A percentile compares a stretch with the other conserved stretches of the same genome.
These are phyloP conservation scores for Sarcoramphus papa DNA, from an alignment of 2,797 vertebrate species.

Conservation along the genomic window DNA sequence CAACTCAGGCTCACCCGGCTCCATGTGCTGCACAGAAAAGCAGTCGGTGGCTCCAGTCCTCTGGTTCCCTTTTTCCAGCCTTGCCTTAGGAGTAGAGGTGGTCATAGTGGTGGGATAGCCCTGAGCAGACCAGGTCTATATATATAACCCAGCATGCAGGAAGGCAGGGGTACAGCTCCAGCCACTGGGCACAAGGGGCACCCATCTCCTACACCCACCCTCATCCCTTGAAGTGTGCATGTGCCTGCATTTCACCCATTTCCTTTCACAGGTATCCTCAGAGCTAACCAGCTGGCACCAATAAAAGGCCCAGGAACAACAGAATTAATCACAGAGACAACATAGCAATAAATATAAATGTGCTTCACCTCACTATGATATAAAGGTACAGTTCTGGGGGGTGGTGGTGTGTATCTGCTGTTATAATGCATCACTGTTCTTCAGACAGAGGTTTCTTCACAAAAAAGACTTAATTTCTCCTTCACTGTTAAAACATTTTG, in stretches of 20 bases:
- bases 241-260: neutral
- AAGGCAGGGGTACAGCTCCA: neutral
- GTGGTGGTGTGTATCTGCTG: neutral
- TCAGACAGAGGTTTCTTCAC: neutral
- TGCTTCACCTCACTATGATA: neutral
- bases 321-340: neutral
- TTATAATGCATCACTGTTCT: neutral
- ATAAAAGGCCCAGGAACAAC: neutral
- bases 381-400: neutral
- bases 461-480: neutral
- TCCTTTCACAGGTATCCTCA: neutral
- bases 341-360: neutral
- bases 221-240: neutral
- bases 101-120: neutral
- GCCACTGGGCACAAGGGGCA: neutral
- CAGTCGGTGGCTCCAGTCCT: neutral
- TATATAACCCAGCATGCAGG: neutral
- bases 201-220: neutral
- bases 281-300: neutral
- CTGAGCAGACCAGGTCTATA: neutral
- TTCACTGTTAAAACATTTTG: neutral
- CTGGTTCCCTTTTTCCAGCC: neutral
- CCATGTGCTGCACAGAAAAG: neutral
- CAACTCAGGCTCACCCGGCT: accelerated
- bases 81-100: neutral